Percentiles rank a stretch among this genome's conserved stretches.
Evolutionary conservation across 2,888 invertebrate species (phyloP).

Genomic region (Abrostola tripartita): DNA sequence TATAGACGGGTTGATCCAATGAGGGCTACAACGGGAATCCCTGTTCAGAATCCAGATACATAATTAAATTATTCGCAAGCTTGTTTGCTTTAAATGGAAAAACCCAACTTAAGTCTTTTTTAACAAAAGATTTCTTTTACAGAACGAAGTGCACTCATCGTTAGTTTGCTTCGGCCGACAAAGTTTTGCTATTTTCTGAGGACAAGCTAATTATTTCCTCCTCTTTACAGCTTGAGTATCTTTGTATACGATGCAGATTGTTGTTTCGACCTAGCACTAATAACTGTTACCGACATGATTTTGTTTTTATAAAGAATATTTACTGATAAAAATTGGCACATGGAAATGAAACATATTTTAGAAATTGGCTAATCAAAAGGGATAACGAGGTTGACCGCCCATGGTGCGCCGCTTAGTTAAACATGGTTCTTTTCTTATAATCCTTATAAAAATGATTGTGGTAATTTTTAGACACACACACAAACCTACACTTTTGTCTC

Average conservation of each 20-base stretch:
- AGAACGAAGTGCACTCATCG: constrained; percentile 26
- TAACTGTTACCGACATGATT: not conserved
- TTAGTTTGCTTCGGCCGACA: constrained; percentile 4
- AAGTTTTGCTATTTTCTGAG: constrained; percentile 18
- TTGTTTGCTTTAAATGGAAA: constrained; percentile 3
- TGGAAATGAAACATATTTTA: no score
- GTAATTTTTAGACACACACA: no score
- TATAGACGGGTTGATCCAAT: not conserved
- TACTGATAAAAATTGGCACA: no score
- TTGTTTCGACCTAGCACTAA: not conserved
- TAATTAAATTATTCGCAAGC: constrained; percentile 1
- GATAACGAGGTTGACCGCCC: no score
- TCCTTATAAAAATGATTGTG: no score
- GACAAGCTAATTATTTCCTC: constrained; percentile 34
- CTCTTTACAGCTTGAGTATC: not conserved
- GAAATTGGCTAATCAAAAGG: no score
- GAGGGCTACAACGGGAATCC: not conserved
- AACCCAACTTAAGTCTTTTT: not conserved
- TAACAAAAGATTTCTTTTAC: constrained; percentile 27
- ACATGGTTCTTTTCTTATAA: no score
- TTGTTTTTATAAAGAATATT: no score
- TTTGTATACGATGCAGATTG: not conserved
- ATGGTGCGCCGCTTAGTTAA: no score
- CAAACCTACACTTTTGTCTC: no score
- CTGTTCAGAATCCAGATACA: not conserved